A percentile compares a stretch with the other conserved stretches of the same genome.
These are phyloP conservation scores for Hartigia nigra DNA, from an alignment of 2,888 invertebrate genomes.

Conservation along the genomic window DNA sequence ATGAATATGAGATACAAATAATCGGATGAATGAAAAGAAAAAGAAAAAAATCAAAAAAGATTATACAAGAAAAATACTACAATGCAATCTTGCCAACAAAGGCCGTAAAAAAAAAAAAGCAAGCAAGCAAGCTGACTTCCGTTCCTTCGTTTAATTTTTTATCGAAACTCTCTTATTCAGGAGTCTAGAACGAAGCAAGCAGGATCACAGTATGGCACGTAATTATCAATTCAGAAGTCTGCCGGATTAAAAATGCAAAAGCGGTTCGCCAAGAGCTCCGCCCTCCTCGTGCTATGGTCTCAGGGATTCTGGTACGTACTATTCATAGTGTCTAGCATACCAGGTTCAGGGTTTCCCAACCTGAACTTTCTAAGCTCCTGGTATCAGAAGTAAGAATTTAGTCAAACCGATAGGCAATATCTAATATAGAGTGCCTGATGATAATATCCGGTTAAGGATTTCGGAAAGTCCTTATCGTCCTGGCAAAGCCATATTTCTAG, in stretches of 20 bases:
- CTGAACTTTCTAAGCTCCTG: not conserved
- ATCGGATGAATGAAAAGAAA: not conserved
- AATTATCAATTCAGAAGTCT: constrained; percentile 33
- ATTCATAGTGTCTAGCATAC: not conserved
- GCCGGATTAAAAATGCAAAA: constrained; percentile 28
- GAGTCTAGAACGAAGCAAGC: not conserved
- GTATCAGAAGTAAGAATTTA: too few species aligned
- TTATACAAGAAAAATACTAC: not conserved
- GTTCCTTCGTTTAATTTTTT: not conserved
- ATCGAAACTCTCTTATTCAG: not conserved
- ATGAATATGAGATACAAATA: too few species aligned
- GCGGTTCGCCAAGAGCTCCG: constrained; percentile 6
- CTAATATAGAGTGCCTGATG: not conserved
- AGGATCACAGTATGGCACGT: constrained; percentile 3
- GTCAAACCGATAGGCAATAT: not conserved
- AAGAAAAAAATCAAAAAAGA: not conserved
- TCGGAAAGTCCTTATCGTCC: not conserved
- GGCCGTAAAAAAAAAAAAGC: not conserved
- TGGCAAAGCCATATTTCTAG: not conserved
- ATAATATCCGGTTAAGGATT: not conserved
- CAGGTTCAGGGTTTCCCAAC: not conserved
- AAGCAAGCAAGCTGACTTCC: not conserved
- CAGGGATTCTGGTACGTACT: not conserved
- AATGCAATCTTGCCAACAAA: not conserved
- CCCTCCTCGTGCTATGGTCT: not conserved